phyloP scores from a whole-genome alignment of 2,888 invertebrate species.

The Diloba caeruleocephala region DNA sequence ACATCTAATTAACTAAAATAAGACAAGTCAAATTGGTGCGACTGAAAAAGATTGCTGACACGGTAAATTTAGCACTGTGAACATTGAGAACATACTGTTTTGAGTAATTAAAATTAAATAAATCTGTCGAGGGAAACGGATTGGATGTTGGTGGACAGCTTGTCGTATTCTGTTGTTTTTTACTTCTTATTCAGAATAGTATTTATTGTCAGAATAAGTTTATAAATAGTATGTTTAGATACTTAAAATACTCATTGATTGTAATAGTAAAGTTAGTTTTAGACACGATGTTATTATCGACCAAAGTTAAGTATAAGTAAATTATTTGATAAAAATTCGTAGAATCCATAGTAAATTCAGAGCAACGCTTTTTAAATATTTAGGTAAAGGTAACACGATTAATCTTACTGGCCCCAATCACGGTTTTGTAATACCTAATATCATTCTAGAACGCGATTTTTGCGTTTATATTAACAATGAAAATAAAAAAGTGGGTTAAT shows the following conservation, averaged over 20 bases:
- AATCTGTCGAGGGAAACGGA: conserved; percentile 57
- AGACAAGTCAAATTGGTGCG: conserved; percentile 76
- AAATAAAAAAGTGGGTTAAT: conserved; percentile 63
- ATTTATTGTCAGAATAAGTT: no score
- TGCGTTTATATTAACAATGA: conserved; percentile 67
- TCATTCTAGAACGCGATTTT: conserved; percentile 62
- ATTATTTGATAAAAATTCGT: no score
- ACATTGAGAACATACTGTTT: conserved; percentile 65
- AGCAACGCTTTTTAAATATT: conserved; percentile 1
- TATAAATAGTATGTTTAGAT: neutral
- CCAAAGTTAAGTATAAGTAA: no score
- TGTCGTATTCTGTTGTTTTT: conserved; percentile 47
- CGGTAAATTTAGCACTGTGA: conserved; percentile 73
- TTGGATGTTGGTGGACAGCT: conserved; percentile 55
- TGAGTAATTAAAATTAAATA: conserved; percentile 65
- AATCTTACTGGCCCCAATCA: conserved; percentile 48
- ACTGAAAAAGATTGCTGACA: conserved; percentile 56
- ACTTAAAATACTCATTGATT: no score
- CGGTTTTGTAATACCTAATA: conserved; percentile 62
- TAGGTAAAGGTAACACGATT: conserved; percentile 4
- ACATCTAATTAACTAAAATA: conserved; percentile 78
- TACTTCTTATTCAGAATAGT: no score
- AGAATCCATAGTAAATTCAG: neutral
- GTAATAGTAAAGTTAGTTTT: no score
- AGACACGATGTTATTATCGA: no score